phyloP scores from a whole-genome alignment of 2,888 invertebrate species.

The Salticus scenicus region DNA sequence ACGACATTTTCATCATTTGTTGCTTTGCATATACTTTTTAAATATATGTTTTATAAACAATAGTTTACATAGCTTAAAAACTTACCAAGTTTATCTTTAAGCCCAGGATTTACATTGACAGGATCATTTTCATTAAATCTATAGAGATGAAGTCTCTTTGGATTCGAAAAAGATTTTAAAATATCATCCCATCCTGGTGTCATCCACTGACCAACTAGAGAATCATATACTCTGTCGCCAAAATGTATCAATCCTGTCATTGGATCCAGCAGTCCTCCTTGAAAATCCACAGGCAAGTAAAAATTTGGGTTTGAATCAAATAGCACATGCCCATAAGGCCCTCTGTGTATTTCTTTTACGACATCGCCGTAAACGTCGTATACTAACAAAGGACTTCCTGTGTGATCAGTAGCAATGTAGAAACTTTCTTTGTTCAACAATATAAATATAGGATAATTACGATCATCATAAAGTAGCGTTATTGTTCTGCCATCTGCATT shows the following conservation, averaged over 20 bases:
- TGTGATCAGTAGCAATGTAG: constrained; percentile 93
- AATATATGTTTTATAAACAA: too few species aligned
- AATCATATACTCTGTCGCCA: constrained; percentile 87
- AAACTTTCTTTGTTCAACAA: constrained; percentile 89
- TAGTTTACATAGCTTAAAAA: too few species aligned
- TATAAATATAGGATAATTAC: constrained; percentile 80
- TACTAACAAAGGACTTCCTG: constrained; percentile 91
- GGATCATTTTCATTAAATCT: constrained; percentile 94
- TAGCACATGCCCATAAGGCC: constrained; percentile 92
- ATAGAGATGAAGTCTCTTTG: constrained; percentile 93
- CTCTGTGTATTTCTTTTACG: constrained; percentile 91
- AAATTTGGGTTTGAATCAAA: constrained; percentile 93
- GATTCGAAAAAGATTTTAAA: constrained; percentile 88
- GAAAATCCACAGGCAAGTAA: constrained; percentile 77
- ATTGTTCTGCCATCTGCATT: constrained; percentile 89
- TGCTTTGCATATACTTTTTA: too few species aligned
- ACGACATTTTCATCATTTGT: too few species aligned
- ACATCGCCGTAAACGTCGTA: constrained; percentile 93
- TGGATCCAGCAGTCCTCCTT: constrained; percentile 87
- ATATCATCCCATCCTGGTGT: constrained; percentile 93
- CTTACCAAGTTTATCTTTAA: constrained; percentile 70
- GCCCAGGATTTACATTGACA: constrained; percentile 79
- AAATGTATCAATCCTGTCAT: constrained; percentile 90
- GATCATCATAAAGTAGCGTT: constrained; percentile 89
- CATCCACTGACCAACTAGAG: constrained; percentile 97